phyloP scores from a whole-genome alignment of 2,888 invertebrate species.

The Phortica okadai region DNA sequence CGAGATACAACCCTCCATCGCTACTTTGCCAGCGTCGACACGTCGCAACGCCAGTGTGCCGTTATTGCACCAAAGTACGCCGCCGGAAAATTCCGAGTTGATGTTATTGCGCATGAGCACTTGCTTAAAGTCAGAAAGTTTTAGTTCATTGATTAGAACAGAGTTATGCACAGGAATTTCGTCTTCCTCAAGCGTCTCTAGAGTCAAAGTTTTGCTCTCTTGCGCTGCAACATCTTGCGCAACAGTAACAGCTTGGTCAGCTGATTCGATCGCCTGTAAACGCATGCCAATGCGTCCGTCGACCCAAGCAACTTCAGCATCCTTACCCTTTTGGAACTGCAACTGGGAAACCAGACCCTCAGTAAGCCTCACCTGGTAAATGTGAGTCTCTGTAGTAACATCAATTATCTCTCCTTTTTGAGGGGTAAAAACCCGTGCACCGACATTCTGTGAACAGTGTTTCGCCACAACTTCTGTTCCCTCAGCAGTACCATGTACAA shows the following conservation, averaged over 20 bases:
- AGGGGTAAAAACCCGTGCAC: conserved; percentile 89
- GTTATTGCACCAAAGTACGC: conserved; percentile 95
- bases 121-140: conserved; percentile 93
- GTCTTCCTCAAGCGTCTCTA: conserved; percentile 81
- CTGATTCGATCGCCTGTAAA: conserved; percentile 80
- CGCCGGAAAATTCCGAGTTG: conserved; percentile 91
- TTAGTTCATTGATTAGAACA: conserved; percentile 94
- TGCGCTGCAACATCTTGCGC: conserved; percentile 69
- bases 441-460: conserved; percentile 83
- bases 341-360: conserved; percentile 93
- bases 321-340: conserved; percentile 89
- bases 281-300: conserved; percentile 85
- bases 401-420: conserved; percentile 88
- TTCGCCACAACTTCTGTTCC: conserved; percentile 83
- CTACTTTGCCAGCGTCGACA: conserved; percentile 93
- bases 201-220: conserved; percentile 81
- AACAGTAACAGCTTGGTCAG: conserved; percentile 53
- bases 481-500: conserved; percentile 85
- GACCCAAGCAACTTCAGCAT: conserved; percentile 97
- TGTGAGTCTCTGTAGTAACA: conserved; percentile 98
- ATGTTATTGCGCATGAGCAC: conserved; percentile 85
- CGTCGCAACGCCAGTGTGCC: conserved; percentile 92
- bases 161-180: conserved; percentile 85
- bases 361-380: conserved; percentile 96
- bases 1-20: conserved; percentile 94